A percentile compares a stretch with the other conserved stretches of the same genome.
Conservation (phyloP, 2,113 vertebrate species). For the Oreotrochilus melanogaster region DNA sequence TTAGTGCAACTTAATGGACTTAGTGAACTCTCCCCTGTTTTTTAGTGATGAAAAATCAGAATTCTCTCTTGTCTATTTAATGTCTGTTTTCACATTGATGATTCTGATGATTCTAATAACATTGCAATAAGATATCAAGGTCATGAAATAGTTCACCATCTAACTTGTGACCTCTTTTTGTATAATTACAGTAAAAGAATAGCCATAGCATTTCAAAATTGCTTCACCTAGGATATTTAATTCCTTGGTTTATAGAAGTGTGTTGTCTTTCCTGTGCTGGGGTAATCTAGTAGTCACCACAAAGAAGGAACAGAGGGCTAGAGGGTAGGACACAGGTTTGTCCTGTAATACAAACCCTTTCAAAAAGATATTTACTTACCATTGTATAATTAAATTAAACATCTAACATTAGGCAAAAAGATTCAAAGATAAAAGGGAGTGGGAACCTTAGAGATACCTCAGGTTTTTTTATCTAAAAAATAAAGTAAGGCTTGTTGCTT, state of each 20-base stretch:
- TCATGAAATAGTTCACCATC: neutral
- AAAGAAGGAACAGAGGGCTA: neutral
- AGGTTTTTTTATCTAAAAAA: neutral
- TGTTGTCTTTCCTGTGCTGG: slow-evolving; percentile 28
- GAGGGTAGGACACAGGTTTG: neutral
- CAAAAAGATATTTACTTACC: neutral
- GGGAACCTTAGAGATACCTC: neutral
- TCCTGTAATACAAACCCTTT: neutral
- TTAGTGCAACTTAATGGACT: neutral
- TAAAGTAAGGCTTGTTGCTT: neutral
- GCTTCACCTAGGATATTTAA: slow-evolving; percentile 20
- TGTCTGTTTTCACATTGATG: neutral
- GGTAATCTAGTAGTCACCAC: neutral
- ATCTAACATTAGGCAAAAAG: neutral
- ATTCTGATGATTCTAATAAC: slow-evolving; percentile 8
- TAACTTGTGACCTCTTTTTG: neutral
- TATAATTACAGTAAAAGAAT: neutral
- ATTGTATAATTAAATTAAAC: neutral
- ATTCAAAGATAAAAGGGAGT: neutral
- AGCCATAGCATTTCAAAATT: slow-evolving; percentile 22
- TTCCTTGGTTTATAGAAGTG: neutral
- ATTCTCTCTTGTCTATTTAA: neutral
- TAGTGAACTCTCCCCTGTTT: neutral
- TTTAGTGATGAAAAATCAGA: neutral
- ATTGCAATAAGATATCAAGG: slow-evolving; percentile 8